Evolutionary conservation across 1,140 invertebrate genomes (phyloP), one percentile per base, ranked within the genome.

Genomic region (Musca domestica): DNA sequence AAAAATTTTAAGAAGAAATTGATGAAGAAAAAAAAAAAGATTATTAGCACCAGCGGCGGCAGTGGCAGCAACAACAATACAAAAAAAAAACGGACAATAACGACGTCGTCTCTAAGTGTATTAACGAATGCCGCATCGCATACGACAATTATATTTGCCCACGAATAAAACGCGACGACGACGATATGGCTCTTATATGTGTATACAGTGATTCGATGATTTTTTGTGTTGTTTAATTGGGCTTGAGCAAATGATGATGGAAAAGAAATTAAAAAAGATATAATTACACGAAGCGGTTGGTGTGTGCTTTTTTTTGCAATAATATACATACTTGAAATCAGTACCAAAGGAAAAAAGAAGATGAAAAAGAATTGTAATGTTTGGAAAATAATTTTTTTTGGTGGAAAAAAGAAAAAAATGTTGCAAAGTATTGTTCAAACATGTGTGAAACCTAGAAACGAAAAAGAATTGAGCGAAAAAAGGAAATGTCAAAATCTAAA

Each of bases 31-130:
- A 41, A 23, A 52, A 61, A 61, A 61, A 58, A 61, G 19, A 34
- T 61, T 61, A 61, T 34, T 23, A 61, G 56, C 56, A 61, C 30
- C 56, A 61, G 34, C 54, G 27, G 17, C 56, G 17, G 27, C 54
- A 61, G n/a, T n/a, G n/a, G 12, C 20, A 51, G 9, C 48, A 22
- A 51, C 17, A 51, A 22, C 48, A 51, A 41, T 34, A 61, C 27
- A 22, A 34, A 27, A 58, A n/a, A 61, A 61, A 61, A 58, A 69
- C 47, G 64, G 47, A 52, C 64, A 69, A 69, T 64, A 64, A 69
- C 64, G 68, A 30, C 67, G 58, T 64, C 49, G 48, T 27, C 46
- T 30, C 49, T 46, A 34, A 48, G 34, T 47, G 22, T 65, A 23
- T 65, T 65, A 49, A 61, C 56, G 56, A 61, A 61, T 30, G 56